Conservation (phyloP, 2,113 vertebrate genomes). For the Orientallactaga bullata region DNA sequence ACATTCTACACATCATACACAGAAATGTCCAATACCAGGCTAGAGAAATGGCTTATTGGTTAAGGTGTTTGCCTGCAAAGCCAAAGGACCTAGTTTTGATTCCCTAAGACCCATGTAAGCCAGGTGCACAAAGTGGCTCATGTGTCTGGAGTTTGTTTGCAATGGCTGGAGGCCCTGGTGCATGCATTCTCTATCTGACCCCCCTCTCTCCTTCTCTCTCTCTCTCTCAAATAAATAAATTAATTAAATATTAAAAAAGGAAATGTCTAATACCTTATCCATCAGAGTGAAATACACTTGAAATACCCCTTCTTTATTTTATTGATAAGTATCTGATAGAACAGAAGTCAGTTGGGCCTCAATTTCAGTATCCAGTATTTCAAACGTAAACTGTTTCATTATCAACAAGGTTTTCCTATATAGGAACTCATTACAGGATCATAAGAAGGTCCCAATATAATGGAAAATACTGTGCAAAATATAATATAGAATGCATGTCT, state of each 20-base stretch:
- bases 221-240: no score
- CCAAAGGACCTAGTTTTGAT: no score
- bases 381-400: background rate
- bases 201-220: no score
- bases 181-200: no score
- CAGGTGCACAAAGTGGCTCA: no score
- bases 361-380: background rate
- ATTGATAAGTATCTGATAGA: constrained; percentile 26
- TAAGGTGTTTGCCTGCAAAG: no score
- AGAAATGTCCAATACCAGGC: background rate
- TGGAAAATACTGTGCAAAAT: background rate
- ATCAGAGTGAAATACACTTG: constrained; percentile 15
- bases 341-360: background rate
- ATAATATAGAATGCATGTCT: background rate
- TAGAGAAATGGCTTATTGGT: no score
- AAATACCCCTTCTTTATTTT: background rate
- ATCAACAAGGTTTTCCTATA: background rate
- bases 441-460: background rate
- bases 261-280: background rate
- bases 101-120: no score
- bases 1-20: background rate
- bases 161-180: no score
- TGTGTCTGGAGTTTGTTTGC: no score
- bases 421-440: background rate
- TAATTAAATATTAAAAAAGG: no score